Evolutionary conservation across 1,140 invertebrate genomes (phyloP).

Genomic region (Heliothis subflexa): DNA sequence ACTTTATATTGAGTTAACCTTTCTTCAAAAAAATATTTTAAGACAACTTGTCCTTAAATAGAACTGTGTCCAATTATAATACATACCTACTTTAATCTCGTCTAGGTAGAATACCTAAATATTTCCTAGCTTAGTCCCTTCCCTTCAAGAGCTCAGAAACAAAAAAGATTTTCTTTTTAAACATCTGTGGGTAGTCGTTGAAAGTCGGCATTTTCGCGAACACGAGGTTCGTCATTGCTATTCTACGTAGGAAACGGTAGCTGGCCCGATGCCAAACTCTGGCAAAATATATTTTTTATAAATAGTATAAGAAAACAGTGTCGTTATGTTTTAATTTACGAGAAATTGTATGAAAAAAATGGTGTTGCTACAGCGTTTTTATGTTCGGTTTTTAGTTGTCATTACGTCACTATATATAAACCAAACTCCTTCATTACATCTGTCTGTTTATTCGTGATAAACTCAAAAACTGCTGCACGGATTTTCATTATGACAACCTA

Average conservation of each 20-base stretch:
- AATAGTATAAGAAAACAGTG: neutral
- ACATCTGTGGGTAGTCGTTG: neutral
- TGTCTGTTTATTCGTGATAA: too few species aligned
- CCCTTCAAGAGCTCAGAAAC: neutral
- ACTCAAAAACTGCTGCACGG: too few species aligned
- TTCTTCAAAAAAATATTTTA: too few species aligned
- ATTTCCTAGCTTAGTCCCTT: neutral
- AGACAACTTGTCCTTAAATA: too few species aligned
- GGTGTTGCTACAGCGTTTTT: too few species aligned
- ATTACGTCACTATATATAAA: too few species aligned
- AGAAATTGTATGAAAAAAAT: neutral
- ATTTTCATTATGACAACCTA: too few species aligned
- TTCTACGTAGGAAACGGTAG: conserved; percentile 1
- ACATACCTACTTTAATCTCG: too few species aligned
- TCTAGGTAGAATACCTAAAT: neutral
- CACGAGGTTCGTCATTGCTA: conserved; percentile 2
- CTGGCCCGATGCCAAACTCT: conserved; percentile 17
- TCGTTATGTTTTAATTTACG: neutral
- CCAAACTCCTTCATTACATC: too few species aligned
- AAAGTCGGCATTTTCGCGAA: conserved; percentile 9
- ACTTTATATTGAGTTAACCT: too few species aligned
- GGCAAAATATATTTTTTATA: conserved; percentile 13
- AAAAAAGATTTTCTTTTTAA: conserved; percentile 7
- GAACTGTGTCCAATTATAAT: too few species aligned
- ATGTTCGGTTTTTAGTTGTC: neutral